Percentiles rank a stretch among this genome's conserved stretches.
phyloP scores from a whole-genome alignment of 1,140 invertebrate species.

The Penaeus japonicus region DNA sequence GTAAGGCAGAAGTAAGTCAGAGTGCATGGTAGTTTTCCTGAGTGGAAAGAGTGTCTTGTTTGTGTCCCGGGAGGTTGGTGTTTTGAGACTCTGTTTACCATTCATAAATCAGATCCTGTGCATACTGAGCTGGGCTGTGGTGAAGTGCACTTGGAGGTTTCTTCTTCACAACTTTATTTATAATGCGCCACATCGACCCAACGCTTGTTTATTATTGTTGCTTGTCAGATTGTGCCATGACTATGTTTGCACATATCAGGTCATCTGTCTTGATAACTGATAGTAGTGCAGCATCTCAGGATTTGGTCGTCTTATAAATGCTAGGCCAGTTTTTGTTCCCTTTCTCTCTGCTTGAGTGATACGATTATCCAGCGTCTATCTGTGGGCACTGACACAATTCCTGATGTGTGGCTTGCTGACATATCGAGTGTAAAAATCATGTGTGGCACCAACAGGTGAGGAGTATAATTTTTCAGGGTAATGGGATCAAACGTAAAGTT shows the following conservation, averaged over 20 bases:
- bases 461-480: no score
- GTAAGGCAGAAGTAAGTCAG: neutral
- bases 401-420: neutral
- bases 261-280: neutral
- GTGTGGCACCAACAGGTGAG: neutral
- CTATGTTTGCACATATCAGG: neutral
- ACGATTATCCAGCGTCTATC: neutral
- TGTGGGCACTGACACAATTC: neutral
- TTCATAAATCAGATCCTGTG: neutral
- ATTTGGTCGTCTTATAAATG: neutral
- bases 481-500: no score
- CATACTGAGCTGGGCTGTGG: neutral
- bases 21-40: neutral
- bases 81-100: neutral
- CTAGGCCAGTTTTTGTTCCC: neutral
- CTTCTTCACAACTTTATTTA: neutral
- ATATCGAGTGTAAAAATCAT: neutral
- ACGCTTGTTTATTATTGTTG: neutral
- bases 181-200: neutral
- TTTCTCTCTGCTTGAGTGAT: neutral
- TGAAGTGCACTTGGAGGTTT: constrained; percentile 6
- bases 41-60: neutral
- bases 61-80: neutral
- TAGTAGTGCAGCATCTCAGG: neutral
- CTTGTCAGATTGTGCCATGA: neutral